Conservation (phyloP, 2,113 vertebrate species). For the Archocentrus centrarchus region DNA sequence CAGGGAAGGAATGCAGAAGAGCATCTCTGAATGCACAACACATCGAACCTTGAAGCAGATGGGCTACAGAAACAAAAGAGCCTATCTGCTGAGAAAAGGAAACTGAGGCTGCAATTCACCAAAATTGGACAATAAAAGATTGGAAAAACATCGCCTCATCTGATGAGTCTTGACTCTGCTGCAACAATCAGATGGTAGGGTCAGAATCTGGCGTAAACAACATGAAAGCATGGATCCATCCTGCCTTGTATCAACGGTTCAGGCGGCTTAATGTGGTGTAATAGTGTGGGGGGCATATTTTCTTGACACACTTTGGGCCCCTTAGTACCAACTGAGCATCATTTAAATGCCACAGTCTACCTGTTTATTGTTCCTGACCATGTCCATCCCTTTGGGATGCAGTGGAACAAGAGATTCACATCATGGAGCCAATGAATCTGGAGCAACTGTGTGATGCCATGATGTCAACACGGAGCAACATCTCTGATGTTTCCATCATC, state of each 20-base stretch:
- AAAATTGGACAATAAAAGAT: not conserved
- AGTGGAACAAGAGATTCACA: not conserved
- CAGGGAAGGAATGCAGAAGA: not conserved
- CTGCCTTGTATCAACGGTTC: not conserved
- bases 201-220: not conserved
- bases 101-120: not conserved
- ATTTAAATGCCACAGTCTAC: not conserved
- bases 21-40: not conserved
- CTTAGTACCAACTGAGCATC: too few relatives aligned
- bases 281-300: not conserved
- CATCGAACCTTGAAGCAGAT: not conserved
- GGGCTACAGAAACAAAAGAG: not conserved
- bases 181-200: not conserved
- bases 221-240: not conserved
- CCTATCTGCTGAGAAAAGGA: not conserved
- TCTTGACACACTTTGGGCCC: too few relatives aligned
- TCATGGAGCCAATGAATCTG: not conserved
- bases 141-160: not conserved
- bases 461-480: not conserved
- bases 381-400: slow-evolving; percentile 3
- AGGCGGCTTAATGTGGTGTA: not conserved
- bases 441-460: not conserved
- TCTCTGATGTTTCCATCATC: not conserved
- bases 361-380: not conserved
- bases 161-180: not conserved